These are phyloP conservation scores for Aphrocallistes beatrix DNA, from an alignment of 37 sponge, comb jelly and placozoan species.

Conservation along the genomic window DNA sequence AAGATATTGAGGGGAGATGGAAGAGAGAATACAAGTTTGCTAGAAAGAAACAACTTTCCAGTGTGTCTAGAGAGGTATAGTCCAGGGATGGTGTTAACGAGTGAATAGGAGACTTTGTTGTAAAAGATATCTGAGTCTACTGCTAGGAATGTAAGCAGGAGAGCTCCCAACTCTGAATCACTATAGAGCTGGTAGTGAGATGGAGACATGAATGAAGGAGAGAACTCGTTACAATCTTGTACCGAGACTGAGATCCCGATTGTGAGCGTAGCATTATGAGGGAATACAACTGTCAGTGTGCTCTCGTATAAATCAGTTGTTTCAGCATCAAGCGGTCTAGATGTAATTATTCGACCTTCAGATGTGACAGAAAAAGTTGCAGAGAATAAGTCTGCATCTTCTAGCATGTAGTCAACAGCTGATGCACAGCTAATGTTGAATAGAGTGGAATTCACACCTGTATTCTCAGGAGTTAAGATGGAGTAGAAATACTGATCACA, in stretches of 20 bases:
- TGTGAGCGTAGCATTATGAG: not conserved
- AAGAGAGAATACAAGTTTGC: not conserved
- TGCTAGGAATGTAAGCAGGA: not conserved
- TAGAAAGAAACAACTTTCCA: not conserved
- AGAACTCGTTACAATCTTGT: not conserved
- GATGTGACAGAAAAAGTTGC: not conserved
- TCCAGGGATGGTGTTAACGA: not conserved
- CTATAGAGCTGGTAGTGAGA: not conserved
- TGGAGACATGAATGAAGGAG: not conserved
- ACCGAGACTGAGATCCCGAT: not conserved
- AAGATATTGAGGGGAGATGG: not conserved
- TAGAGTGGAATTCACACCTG: not conserved
- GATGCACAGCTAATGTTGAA: not conserved
- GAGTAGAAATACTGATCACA: not conserved
- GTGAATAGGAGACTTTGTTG: not conserved
- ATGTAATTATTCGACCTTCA: not conserved
- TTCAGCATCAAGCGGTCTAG: not conserved
- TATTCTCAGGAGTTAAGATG: not conserved
- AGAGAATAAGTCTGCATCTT: not conserved
- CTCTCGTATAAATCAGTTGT: not conserved
- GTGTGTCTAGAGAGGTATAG: not conserved
- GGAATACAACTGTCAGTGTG: not conserved
- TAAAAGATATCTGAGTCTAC: not conserved
- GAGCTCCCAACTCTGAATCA: not conserved
- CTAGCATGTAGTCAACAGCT: not conserved